Percentiles rank a stretch among this genome's conserved stretches.
phyloP scores from a whole-genome alignment of 1,140 invertebrate genomes.

The Ptiloglossa arizonensis region DNA sequence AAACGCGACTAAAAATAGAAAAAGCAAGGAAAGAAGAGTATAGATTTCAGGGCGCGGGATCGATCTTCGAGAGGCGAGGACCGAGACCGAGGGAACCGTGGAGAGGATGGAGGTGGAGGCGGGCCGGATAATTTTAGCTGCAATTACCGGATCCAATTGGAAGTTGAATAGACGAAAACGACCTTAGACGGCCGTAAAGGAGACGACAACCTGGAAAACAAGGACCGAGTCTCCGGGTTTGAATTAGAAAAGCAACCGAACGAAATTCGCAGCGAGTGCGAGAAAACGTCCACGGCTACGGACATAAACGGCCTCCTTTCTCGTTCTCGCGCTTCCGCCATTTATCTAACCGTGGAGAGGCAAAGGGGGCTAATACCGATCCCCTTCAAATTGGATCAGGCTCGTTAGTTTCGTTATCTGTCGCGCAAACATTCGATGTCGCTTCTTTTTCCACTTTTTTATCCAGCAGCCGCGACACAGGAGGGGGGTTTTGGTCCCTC shows the following conservation, averaged over 20 bases:
- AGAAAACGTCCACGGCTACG: neutral
- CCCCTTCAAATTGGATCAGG: slow-evolving; percentile 40
- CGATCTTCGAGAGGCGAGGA: slow-evolving; percentile 10
- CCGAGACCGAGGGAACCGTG: neutral
- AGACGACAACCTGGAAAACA: slow-evolving; percentile 52
- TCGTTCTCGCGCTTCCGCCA: neutral
- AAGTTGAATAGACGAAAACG: slow-evolving; percentile 74
- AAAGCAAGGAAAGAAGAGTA: neutral
- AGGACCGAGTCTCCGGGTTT: neutral
- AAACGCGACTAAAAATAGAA: neutral
- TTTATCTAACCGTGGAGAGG: slow-evolving; percentile 15
- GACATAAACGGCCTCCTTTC: neutral
- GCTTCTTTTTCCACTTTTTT: neutral
- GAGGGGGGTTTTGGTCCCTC: neutral
- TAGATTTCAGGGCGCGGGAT: slow-evolving; percentile 28
- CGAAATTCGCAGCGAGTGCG: slow-evolving; percentile 27
- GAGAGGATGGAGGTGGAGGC: neutral
- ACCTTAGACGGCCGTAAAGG: slow-evolving; percentile 66
- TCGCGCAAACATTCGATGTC: slow-evolving; percentile 17
- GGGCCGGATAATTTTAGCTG: slow-evolving; percentile 73
- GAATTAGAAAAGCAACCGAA: slow-evolving; percentile 42
- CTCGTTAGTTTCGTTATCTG: slow-evolving; percentile 40
- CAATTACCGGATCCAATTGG: slow-evolving; percentile 76
- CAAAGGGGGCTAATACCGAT: neutral
- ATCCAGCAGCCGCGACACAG: no score